Evolutionary conservation across 92 coral and sea anemone species (phyloP), one percentile per base, ranked within the genome.

Genomic region (Hydrozoanthus gracilis): DNA sequence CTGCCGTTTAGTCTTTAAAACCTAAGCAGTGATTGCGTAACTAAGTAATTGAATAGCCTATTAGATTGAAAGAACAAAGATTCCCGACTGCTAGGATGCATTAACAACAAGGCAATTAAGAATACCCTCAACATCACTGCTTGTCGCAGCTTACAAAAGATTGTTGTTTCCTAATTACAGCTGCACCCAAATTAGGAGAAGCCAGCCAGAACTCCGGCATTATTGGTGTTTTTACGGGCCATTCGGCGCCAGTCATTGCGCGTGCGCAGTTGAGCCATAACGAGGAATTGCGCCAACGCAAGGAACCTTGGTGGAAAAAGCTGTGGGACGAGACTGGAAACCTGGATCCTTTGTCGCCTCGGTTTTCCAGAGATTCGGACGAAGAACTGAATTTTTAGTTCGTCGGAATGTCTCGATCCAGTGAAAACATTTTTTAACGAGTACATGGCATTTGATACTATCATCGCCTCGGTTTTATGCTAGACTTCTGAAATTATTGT

Each of bases 281-380:
- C 39, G 95, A 95, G 56, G 95, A 95, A 72, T 56, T 96, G 89
- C 88, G 87, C 71, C 84, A 82, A 58, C 87, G 82, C 86, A 95
- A 87, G 68, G 88, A 87, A 5, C 96, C 99, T 3, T 96, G 99
- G 99, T 96, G 99, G 99, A 96, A 92, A 82, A 95, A 92, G 76
- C 88, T 96, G 61, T 93, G 96, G 96, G 98, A 95, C 62, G 93
- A 86, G 27, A 91, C 95, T 20, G 89, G 82, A 71, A 68, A 61
- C 16, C 77, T 82, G 3, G 87, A 79, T 86, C 73, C 80, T n/a
- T 46, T 58, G 45, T 16, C 73, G 18, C 76, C 67, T 50, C 86
- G 82, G 45, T 35, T 51, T 49, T 77, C 55, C 51, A 45, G 71
- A 20, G 68, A 71, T 60, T 71, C 82, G 11, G 85, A 86, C 9